Percentiles rank a stretch among this genome's conserved stretches.
Conservation (phyloP, 2,113 vertebrate genomes). For the Apodemus speciosus region DNA sequence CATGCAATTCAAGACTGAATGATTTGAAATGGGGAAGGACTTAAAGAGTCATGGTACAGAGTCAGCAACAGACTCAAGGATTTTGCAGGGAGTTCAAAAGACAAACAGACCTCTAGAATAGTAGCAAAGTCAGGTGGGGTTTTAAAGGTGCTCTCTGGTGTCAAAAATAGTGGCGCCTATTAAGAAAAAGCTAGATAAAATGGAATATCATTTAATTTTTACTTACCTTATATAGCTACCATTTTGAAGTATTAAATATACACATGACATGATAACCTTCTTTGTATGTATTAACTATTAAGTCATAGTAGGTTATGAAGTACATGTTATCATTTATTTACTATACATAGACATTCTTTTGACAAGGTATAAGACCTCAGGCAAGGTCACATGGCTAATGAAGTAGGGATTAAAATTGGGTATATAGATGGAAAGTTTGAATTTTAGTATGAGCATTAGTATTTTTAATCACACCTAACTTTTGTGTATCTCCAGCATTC, state of each 20-base stretch:
- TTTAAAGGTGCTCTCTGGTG: not conserved
- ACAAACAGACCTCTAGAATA: not conserved
- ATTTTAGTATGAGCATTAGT: not conserved
- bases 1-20: not conserved
- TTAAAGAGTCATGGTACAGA: not conserved
- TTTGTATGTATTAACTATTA: not conserved
- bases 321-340: not conserved
- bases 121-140: not conserved
- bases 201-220: not conserved
- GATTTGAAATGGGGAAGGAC: not conserved
- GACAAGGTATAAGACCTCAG: not conserved
- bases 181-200: not conserved
- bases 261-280: not conserved
- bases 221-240: not conserved
- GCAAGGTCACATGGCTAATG: not conserved
- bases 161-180: not conserved
- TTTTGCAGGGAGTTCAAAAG: not conserved
- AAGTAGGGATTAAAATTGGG: not conserved
- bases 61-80: not conserved
- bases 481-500: not conserved
- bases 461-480: not conserved
- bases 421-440: not conserved
- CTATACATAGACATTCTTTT: not conserved
- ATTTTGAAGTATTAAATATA: not conserved
- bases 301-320: not conserved